Percentiles rank a stretch among this genome's conserved stretches.
These are phyloP conservation scores for Drosophila subquinaria DNA, from an alignment of 2,888 invertebrate genomes.

Conservation along the genomic window DNA sequence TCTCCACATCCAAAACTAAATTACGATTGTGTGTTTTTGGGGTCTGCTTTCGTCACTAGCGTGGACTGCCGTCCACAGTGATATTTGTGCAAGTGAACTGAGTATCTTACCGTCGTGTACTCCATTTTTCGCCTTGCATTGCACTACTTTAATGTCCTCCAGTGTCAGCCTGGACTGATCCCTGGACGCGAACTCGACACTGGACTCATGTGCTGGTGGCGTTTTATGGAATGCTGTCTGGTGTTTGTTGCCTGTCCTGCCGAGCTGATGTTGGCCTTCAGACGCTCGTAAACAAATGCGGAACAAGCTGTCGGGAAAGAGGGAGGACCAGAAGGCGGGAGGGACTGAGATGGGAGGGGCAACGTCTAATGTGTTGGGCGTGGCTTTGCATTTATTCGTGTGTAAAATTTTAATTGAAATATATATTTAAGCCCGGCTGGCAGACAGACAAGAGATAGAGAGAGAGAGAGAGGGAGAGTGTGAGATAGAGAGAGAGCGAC, in stretches of 20 bases:
- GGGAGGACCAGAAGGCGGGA: slow-evolving; percentile 4
- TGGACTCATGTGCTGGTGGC: slow-evolving; percentile 25
- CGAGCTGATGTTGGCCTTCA: slow-evolving; percentile 63
- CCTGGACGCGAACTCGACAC: slow-evolving; percentile 14
- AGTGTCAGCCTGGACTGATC: slow-evolving; percentile 20
- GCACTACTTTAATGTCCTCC: slow-evolving; percentile 6
- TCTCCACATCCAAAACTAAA: too few relatives aligned
- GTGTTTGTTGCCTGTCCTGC: slow-evolving; percentile 29
- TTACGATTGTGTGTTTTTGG: too few relatives aligned
- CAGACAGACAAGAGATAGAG: slow-evolving; percentile 16
- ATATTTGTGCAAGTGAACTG: too few relatives aligned
- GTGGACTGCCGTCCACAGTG: too few relatives aligned
- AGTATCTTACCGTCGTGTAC: too few relatives aligned
- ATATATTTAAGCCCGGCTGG: slow-evolving; percentile 66
- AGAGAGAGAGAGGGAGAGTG: not conserved
- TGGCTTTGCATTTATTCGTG: slow-evolving; percentile 77
- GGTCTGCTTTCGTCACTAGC: too few relatives aligned
- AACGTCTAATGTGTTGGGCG: slow-evolving; percentile 70
- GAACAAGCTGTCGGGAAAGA: slow-evolving; percentile 51
- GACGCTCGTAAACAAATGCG: slow-evolving; percentile 71
- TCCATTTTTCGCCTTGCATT: not conserved
- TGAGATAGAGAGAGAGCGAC: slow-evolving; percentile 18
- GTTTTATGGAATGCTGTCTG: slow-evolving; percentile 2
- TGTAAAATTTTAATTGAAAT: slow-evolving; percentile 81
- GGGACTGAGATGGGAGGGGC: not conserved